These are phyloP conservation scores for Trichonephila clavata DNA, from an alignment of 1,140 invertebrate genomes.

Conservation along the genomic window DNA sequence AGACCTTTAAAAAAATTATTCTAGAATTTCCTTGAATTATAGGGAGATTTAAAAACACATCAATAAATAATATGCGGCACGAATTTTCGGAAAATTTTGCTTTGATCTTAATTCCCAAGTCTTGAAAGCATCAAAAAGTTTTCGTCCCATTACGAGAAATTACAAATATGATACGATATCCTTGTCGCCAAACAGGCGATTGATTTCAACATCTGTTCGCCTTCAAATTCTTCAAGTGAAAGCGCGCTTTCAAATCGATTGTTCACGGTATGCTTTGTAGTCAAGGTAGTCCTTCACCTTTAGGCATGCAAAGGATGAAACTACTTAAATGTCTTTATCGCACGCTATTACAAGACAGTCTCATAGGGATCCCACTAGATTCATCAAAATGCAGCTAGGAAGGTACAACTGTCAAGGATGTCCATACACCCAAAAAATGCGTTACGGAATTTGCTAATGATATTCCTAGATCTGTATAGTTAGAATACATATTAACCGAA, in stretches of 20 bases:
- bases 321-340: constrained; percentile 73
- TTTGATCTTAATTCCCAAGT: too few species aligned
- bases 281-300: constrained; percentile 68
- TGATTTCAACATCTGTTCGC: background rate
- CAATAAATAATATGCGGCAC: too few species aligned
- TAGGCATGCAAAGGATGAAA: constrained; percentile 46
- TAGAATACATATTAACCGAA: constrained; percentile 12
- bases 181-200: constrained; percentile 46
- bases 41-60: too few species aligned
- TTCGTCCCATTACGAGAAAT: background rate
- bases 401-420: constrained; percentile 65
- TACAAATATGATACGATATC: background rate
- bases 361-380: constrained; percentile 49
- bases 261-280: constrained; percentile 50
- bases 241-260: constrained; percentile 72
- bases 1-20: too few species aligned
- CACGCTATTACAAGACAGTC: constrained; percentile 64
- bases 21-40: too few species aligned
- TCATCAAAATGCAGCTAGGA: constrained; percentile 66
- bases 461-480: constrained; percentile 5
- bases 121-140: background rate
- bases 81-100: too few species aligned
- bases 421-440: constrained; percentile 18
- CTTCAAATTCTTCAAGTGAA: background rate
- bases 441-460: constrained; percentile 61